phyloP scores from a whole-genome alignment of 2,888 invertebrate genomes.

The Sinopyrophorus schimmeli region DNA sequence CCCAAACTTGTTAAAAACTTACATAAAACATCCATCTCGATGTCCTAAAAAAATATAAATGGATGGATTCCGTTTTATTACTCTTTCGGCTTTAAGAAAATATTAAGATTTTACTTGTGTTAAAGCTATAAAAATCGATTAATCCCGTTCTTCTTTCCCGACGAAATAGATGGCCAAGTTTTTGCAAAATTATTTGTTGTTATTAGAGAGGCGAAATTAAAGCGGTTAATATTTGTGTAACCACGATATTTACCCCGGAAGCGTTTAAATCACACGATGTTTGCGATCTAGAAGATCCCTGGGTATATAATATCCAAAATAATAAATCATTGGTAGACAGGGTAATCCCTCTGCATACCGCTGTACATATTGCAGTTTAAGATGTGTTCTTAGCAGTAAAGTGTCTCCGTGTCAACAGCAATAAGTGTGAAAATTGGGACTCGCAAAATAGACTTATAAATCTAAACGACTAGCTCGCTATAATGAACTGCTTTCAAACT shows the following conservation, averaged over 20 bases:
- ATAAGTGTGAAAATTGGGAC: conserved; percentile 32
- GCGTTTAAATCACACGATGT: conserved; percentile 14
- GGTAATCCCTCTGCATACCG: conserved; percentile 20
- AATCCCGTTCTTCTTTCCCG: too few species aligned
- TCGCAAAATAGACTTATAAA: conserved; percentile 31
- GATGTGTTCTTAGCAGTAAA: conserved; percentile 23
- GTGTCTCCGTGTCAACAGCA: conserved; percentile 23
- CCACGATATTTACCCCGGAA: conserved; percentile 13
- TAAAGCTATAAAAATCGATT: too few species aligned
- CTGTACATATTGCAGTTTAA: conserved; percentile 27
- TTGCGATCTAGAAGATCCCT: conserved; percentile 11
- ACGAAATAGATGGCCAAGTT: too few species aligned
- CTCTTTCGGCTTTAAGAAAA: too few species aligned
- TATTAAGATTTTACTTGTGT: too few species aligned
- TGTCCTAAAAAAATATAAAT: too few species aligned
- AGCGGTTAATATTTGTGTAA: conserved; percentile 9
- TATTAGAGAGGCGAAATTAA: conserved; percentile 10
- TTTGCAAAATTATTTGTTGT: too few species aligned
- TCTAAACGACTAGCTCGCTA: conserved; percentile 25
- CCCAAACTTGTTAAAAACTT: too few species aligned
- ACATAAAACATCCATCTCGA: too few species aligned
- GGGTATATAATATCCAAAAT: conserved; percentile 17
- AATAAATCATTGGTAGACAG: conserved; percentile 25
- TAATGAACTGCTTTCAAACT: conserved; percentile 29
- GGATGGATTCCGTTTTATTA: too few species aligned